Base-by-base conservation (phyloP, 2,113 vertebrate species). In the Halichoeres trimaculatus region DNA sequence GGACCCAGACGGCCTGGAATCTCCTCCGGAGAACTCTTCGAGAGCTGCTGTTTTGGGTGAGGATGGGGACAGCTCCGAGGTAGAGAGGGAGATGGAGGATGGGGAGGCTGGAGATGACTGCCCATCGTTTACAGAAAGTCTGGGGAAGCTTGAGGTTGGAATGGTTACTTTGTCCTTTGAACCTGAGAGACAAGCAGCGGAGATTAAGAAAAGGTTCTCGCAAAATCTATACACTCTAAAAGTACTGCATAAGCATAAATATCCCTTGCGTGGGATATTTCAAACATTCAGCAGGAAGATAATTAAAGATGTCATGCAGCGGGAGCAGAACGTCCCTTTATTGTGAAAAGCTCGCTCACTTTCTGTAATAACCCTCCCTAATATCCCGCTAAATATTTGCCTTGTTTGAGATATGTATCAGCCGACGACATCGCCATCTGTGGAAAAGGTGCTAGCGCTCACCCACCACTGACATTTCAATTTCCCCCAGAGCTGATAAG, bases 161-260 rank as follows among this genome's bases (percentile, higher is more conserved):
- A 93, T 91, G 89, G 84, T 94, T 76, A 78, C 91, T 93, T 89
- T 92, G 85, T 96, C 95, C 94, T 94, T 93, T 93, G 93, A 91
- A 94, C 95, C 98, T 95, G 88, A 20, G 90, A 88, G 23, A 70
- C 75, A 89, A 61, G 34, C 41, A 80, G 34, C 8, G 40, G 17
- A 77, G 61, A 59, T 23, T 88, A 19, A 89, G 60, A 70, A 51
- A 47, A 22, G 5, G 19, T 36, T 60, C 35, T 8, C 52, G 6
- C 45, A 47, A n/a, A 47, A 45, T 10, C 16, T 45, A 6, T 43
- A 2, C 8, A 43, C 3, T 17, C 6, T 13, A 16, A 41, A 41
- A 13, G 38, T 11, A 40, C 38, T 11, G 38, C 38, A 40, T 11
- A 40, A 40, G 38, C 38, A 11, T 11, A 40, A 16, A 43, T 17